Conservation (phyloP, 1,140 invertebrate species). For the Cyphomyrmex costatus region DNA sequence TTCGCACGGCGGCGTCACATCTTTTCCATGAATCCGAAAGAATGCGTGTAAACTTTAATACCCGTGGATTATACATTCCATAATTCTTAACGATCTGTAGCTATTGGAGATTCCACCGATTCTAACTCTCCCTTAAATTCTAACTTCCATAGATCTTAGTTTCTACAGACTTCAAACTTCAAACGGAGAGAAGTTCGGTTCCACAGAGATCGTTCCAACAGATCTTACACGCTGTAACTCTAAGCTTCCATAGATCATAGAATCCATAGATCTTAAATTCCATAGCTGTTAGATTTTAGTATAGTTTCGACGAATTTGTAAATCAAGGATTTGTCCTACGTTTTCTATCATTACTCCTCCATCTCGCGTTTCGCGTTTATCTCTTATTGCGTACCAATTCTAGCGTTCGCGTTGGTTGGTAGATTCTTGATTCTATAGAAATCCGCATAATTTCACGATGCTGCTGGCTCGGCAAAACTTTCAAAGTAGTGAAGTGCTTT, state of each 20-base stretch:
- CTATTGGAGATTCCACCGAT: constrained; percentile 17
- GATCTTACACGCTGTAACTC: constrained; percentile 19
- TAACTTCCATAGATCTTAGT: constrained; percentile 49
- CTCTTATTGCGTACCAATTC: not conserved
- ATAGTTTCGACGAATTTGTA: constrained; percentile 32
- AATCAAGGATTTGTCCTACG: not conserved
- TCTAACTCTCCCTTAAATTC: constrained; percentile 48
- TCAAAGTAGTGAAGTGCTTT: not conserved
- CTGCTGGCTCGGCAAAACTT: not conserved
- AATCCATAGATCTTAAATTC: not conserved
- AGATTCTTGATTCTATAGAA: not conserved
- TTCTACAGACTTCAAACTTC: constrained; percentile 35
- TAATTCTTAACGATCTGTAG: constrained; percentile 40
- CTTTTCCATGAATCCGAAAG: not conserved
- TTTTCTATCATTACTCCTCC: not conserved
- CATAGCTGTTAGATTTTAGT: not conserved
- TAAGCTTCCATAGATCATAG: constrained; percentile 44
- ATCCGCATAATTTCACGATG: not conserved
- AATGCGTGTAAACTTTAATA: not conserved
- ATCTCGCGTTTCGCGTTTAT: not conserved
- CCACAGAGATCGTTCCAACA: constrained; percentile 1
- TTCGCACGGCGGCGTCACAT: not conserved
- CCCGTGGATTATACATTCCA: constrained; percentile 20
- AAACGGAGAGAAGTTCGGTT: not conserved
- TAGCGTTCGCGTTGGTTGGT: not conserved